These are phyloP conservation scores for Hyperoplus immaculatus DNA, from an alignment of 2,797 vertebrate genomes.

Conservation along the genomic window DNA sequence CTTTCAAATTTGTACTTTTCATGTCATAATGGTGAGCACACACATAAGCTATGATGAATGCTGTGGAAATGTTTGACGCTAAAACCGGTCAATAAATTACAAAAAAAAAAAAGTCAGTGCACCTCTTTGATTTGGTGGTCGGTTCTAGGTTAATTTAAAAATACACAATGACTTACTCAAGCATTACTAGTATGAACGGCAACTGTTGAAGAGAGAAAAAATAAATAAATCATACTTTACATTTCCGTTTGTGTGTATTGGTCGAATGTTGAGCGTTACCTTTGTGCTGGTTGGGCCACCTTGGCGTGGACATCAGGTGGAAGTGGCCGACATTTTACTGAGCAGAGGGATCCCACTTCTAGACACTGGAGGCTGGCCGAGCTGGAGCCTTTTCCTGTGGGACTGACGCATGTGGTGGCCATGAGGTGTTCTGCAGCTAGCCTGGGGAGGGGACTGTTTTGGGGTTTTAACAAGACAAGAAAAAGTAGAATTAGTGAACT, in stretches of 20 bases:
- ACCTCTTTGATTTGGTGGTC: too few relatives aligned
- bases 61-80: too few relatives aligned
- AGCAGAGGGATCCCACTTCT: conserved; percentile 89
- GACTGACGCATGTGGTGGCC: conserved; percentile 95
- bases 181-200: too few relatives aligned
- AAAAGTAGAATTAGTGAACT: background rate
- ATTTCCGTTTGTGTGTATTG: background rate
- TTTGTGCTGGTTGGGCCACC: conserved; percentile 89
- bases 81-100: too few relatives aligned
- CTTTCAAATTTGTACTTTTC: too few relatives aligned
- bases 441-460: conserved; percentile 88
- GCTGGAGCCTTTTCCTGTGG: conserved; percentile 91
- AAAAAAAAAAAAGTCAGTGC: too few relatives aligned
- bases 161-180: too few relatives aligned
- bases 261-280: conserved; percentile 73
- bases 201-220: too few relatives aligned
- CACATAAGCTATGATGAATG: too few relatives aligned
- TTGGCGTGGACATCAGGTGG: conserved; percentile 80
- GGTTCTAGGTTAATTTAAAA: too few relatives aligned
- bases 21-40: too few relatives aligned
- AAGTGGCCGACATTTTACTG: conserved; percentile 79
- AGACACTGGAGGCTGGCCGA: conserved; percentile 82
- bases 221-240: too few relatives aligned
- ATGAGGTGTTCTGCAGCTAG: conserved; percentile 91
- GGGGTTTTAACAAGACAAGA: background rate